A percentile compares a stretch with the other conserved stretches of the same genome.
phyloP scores from a whole-genome alignment of 2,113 vertebrate genomes.

The Coracopsis vasa region DNA sequence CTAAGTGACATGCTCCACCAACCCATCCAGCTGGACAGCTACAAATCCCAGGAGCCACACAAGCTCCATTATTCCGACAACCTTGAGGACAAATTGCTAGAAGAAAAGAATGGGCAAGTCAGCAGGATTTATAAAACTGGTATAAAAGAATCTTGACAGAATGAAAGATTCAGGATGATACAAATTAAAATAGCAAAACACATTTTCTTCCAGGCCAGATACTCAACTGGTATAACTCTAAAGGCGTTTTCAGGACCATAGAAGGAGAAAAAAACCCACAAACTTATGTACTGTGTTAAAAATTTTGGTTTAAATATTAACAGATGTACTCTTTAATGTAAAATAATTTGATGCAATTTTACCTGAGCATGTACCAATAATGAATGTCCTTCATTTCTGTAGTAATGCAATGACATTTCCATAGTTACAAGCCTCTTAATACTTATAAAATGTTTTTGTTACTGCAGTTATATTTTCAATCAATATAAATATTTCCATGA shows the following conservation, averaged over 20 bases:
- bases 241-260: not conserved
- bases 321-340: not conserved
- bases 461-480: not conserved
- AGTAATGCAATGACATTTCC: not conserved
- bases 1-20: slow-evolving; percentile 84
- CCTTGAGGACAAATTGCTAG: slow-evolving; percentile 86
- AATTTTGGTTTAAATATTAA: not conserved
- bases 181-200: slow-evolving; percentile 37
- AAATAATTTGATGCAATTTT: not conserved
- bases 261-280: not conserved
- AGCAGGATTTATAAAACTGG: slow-evolving; percentile 24
- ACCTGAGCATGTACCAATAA: not conserved
- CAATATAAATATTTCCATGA: not conserved
- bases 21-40: slow-evolving; percentile 86
- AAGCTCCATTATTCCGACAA: slow-evolving; percentile 81
- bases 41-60: slow-evolving; percentile 86
- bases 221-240: not conserved
- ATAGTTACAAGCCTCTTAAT: not conserved
- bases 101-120: slow-evolving; percentile 42
- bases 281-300: not conserved
- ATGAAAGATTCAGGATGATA: slow-evolving; percentile 43
- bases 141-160: slow-evolving; percentile 29
- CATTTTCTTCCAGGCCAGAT: slow-evolving; percentile 6
- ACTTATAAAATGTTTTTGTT: not conserved
- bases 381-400: not conserved